phyloP scores from a whole-genome alignment of 2,797 vertebrate genomes.

The Triplophysa yarkandensis region DNA sequence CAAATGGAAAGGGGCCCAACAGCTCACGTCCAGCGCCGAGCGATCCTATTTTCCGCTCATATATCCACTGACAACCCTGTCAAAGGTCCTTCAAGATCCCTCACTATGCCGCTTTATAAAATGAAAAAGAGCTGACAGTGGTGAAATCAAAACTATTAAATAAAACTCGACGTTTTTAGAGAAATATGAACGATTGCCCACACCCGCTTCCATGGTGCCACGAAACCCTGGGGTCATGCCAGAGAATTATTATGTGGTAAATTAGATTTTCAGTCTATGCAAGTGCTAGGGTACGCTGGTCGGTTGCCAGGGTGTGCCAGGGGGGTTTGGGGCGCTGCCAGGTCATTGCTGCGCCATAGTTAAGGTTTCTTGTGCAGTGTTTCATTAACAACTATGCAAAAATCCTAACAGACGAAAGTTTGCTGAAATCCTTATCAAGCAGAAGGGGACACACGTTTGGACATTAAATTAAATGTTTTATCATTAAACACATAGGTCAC shows the following conservation, averaged over 20 bases:
- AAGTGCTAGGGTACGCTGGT: not conserved
- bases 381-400: not conserved
- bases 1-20: constrained; percentile 5
- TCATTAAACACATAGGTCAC: not conserved
- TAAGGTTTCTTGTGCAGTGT: not conserved
- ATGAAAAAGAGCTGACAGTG: constrained; percentile 42
- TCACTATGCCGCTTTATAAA: constrained; percentile 48
- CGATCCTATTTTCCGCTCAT: constrained; percentile 45
- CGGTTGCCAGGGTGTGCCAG: not conserved
- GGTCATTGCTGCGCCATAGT: not conserved
- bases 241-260: not conserved
- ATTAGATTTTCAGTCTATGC: not conserved
- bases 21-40: constrained; percentile 28
- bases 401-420: too few species aligned
- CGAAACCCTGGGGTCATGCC: not conserved
- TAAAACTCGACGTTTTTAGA: constrained; percentile 28
- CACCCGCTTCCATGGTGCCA: not conserved
- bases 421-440: too few species aligned
- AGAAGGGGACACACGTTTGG: constrained; percentile 7
- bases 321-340: not conserved
- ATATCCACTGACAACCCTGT: constrained; percentile 48
- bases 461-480: not conserved
- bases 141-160: constrained; percentile 34
- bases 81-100: constrained; percentile 25
- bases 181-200: not conserved